These are phyloP conservation scores for Hymenochirus boettgeri DNA, from an alignment of 2,113 vertebrate species.

Conservation along the genomic window DNA sequence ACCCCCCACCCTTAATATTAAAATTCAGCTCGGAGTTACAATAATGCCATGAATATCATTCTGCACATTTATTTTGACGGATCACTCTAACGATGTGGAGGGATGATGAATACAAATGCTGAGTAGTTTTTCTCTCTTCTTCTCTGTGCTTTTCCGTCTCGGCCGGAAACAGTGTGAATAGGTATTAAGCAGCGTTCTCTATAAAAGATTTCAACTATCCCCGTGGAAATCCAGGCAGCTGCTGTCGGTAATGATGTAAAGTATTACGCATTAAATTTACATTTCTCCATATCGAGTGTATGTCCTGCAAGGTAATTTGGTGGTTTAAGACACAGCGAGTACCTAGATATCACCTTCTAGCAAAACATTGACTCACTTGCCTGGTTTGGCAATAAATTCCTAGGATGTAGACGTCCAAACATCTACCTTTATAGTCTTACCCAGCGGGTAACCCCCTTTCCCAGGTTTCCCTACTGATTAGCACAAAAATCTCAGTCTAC, in stretches of 20 bases:
- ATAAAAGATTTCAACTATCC: not conserved
- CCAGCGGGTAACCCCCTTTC: too few species aligned
- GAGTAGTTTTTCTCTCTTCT: not conserved
- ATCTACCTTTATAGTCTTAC: too few species aligned
- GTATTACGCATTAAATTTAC: not conserved
- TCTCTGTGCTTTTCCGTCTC: not conserved
- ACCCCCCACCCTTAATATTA: constrained; percentile 5
- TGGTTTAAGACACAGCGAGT: not conserved
- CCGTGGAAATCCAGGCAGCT: not conserved
- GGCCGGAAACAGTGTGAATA: constrained; percentile 44
- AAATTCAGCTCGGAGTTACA: constrained; percentile 21
- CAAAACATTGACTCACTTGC: too few species aligned
- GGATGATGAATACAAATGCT: not conserved
- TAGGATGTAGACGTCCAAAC: too few species aligned
- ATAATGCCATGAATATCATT: constrained; percentile 31
- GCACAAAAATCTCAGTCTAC: too few species aligned
- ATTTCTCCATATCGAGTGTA: not conserved
- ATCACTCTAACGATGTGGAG: constrained; percentile 16
- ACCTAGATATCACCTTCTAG: not conserved
- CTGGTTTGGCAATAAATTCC: too few species aligned
- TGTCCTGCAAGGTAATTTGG: not conserved
- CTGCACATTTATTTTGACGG: constrained; percentile 27
- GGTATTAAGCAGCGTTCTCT: constrained; percentile 1
- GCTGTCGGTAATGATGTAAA: not conserved
- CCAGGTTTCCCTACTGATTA: too few species aligned